Conservation (phyloP, 2,113 vertebrate species). For the Dasyprocta punctata region DNA sequence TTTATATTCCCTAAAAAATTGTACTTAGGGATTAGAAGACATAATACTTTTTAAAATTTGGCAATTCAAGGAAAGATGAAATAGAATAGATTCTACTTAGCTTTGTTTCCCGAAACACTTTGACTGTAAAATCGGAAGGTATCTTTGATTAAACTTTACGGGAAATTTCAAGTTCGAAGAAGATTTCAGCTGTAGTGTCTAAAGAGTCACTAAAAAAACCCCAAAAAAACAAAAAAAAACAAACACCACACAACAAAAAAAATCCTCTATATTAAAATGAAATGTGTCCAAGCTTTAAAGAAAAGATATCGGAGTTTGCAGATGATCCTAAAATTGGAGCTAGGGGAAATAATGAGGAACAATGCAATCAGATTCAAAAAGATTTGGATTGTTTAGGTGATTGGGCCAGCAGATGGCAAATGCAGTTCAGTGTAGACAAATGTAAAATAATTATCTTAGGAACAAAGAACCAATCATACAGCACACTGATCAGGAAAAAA, state of each 20-base stretch:
- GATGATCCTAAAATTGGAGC: constrained; percentile 82
- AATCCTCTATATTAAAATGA: constrained; percentile 76
- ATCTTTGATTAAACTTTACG: constrained; percentile 66
- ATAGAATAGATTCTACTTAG: constrained; percentile 11
- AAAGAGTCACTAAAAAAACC: constrained; percentile 67
- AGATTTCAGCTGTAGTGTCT: constrained; percentile 74
- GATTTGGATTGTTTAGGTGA: constrained; percentile 86
- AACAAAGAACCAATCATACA: constrained; percentile 89
- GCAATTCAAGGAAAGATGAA: not conserved
- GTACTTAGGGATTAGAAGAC: constrained; percentile 10
- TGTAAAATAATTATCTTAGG: constrained; percentile 90
- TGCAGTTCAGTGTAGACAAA: constrained; percentile 88
- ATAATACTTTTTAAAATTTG: constrained; percentile 36
- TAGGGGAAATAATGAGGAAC: constrained; percentile 80
- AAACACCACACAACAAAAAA: not conserved
- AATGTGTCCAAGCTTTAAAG: constrained; percentile 76
- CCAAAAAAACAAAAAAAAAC: not conserved
- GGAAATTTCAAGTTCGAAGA: constrained; percentile 74
- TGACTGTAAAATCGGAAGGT: constrained; percentile 63
- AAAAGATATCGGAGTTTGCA: constrained; percentile 75
- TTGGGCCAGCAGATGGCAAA: constrained; percentile 89
- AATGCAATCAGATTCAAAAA: constrained; percentile 83
- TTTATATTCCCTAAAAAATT: constrained; percentile 59
- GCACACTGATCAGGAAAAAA: constrained; percentile 88
- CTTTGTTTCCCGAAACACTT: constrained; percentile 49